Evolutionary conservation across 1,140 invertebrate species (phyloP), one percentile per base, ranked within the genome.

Genomic region (Scaptomyza montana): DNA sequence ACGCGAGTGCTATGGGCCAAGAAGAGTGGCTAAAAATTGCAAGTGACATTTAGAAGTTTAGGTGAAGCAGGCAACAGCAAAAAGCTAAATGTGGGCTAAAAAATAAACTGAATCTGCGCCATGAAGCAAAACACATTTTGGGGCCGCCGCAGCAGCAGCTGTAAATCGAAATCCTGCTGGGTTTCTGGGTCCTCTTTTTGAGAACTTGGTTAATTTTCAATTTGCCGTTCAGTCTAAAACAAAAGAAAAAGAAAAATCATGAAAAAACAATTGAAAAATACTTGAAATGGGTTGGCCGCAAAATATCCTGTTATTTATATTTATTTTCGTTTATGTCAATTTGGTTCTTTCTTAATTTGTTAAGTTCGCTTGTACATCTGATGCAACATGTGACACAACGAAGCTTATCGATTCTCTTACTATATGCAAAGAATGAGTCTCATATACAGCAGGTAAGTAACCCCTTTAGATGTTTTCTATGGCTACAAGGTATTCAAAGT

Each of bases 181-280:
- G 55, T 13, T 8, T 8, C 33, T 36, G 45, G 39, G 39, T 36
- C 30, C 6, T 49, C 41, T 45, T 60, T 62, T 55, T 51, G 62
- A 72, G 69, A 65, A 67, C 64, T 82, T 70, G 67, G 53, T 77
- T 86, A 87, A 86, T 82, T 86, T 86, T 86, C 82, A 87, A 86
- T 86, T 87, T 87, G 71, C 51, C 61, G 73, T 63, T 33, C 64
- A 67, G 51, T 25, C 57, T 41, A 19, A 70, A 50, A 77, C 41
- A 73, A 73, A 33, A 36, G 2, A 8, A 53, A 67, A 43, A 43
- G 3, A 16, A 46, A 39, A 39, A 55, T 47, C 1, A 33, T 0
- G 54, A 10, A 21, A 59, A 47, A 30, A 16, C 8, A 46, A 5
- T 5, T 10, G 5, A 7, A 43, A 28, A 9, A 33, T 2, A 5